A percentile compares a stretch with the other conserved stretches of the same genome.
These are phyloP conservation scores for Halcyon chelicuti DNA, from an alignment of 2,797 vertebrate species.

Conservation along the genomic window DNA sequence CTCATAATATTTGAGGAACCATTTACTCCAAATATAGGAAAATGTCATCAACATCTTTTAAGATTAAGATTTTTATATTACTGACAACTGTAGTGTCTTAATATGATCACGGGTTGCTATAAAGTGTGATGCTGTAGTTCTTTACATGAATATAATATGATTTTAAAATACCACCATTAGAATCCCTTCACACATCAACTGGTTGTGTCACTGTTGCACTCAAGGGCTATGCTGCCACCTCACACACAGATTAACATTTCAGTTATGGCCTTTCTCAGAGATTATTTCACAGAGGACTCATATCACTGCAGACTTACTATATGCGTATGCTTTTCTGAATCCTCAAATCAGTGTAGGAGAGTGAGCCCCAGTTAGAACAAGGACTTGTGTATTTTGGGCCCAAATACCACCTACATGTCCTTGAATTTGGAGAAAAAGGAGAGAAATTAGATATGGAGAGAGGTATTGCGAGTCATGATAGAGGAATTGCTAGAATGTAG, in stretches of 20 bases:
- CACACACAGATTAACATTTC: neutral
- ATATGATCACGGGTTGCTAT: neutral
- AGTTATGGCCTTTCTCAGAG: neutral
- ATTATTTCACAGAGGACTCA: neutral
- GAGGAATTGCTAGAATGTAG: neutral
- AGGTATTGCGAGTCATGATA: neutral
- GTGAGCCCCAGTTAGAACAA: neutral
- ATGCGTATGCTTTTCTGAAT: neutral
- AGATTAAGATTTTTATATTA: neutral
- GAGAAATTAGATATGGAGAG: neutral
- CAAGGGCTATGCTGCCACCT: neutral
- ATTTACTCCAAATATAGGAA: neutral
- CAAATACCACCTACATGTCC: neutral
- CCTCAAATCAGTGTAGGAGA: neutral
- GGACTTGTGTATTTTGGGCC: neutral
- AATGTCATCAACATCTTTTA: neutral
- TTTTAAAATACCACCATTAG: neutral
- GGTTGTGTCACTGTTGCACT: rapidly evolving
- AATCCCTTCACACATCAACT: neutral
- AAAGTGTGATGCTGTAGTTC: neutral
- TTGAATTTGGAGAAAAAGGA: neutral
- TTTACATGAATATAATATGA: neutral
- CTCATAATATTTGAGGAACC: neutral
- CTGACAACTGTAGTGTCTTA: neutral
- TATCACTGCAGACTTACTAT: neutral